A percentile compares a stretch with the other conserved stretches of the same genome.
Conservation (phyloP, 2,113 vertebrate species). For the Periophthalmodon schlosseri region DNA sequence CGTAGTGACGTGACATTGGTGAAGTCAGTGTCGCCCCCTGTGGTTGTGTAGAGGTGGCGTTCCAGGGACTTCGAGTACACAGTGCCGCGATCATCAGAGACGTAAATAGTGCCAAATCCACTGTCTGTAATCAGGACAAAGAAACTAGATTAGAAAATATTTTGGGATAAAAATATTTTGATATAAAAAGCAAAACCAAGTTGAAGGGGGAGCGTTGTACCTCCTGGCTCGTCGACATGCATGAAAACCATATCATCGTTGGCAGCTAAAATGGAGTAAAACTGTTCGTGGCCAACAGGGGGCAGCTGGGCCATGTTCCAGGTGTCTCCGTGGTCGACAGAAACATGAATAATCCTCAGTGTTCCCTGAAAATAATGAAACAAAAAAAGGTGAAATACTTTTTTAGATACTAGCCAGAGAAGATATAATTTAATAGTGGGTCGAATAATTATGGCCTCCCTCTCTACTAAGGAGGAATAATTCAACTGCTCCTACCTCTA, state of each 20-base stretch:
- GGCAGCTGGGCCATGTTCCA: constrained; percentile 96
- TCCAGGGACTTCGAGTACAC: constrained; percentile 93
- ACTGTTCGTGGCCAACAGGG: constrained; percentile 90
- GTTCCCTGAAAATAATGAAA: constrained; percentile 71
- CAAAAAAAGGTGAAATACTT: too few species aligned
- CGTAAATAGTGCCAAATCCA: constrained; percentile 89
- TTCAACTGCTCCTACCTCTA: neutral
- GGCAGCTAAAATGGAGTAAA: constrained; percentile 92
- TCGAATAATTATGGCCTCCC: too few species aligned
- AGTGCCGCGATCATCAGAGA: constrained; percentile 89
- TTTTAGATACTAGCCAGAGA: neutral
- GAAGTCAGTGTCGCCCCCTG: constrained; percentile 89
- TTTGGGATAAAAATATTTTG: neutral
- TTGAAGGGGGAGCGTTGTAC: constrained; percentile 70
- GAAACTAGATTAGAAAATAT: neutral
- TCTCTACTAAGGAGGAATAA: neutral
- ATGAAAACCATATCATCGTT: constrained; percentile 94
- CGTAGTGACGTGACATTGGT: constrained; percentile 92
- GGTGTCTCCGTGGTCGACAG: constrained; percentile 83
- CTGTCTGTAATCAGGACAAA: constrained; percentile 76
- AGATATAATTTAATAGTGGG: too few species aligned
- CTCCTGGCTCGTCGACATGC: constrained; percentile 92
- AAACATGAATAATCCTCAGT: constrained; percentile 87
- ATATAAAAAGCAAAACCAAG: neutral
- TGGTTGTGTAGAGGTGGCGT: constrained; percentile 88